Evolutionary conservation across 2,797 vertebrate species (phyloP).

Genomic region (Diglossa cyanea): DNA sequence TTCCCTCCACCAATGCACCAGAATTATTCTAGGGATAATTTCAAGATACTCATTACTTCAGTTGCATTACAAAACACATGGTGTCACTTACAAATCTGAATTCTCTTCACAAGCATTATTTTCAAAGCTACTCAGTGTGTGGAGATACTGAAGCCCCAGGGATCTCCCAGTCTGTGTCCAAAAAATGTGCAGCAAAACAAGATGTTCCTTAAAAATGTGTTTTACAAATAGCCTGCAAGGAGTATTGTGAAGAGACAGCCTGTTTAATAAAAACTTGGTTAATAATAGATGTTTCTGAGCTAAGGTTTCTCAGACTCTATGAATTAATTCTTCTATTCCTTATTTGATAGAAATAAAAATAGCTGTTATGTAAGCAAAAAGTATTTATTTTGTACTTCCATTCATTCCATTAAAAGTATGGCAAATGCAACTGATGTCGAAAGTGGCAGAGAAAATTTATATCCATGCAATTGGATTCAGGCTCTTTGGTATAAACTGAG

Average conservation of each 20-base stretch:
- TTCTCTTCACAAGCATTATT: not conserved
- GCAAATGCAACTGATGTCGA: not conserved
- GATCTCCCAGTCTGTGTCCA: not conserved
- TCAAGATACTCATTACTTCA: not conserved
- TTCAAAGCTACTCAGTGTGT: not conserved
- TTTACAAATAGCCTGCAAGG: not conserved
- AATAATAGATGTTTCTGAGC: not conserved
- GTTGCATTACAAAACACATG: not conserved
- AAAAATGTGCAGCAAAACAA: not conserved
- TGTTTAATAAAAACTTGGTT: not conserved
- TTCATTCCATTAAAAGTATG: not conserved
- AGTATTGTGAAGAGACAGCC: not conserved
- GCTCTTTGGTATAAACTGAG: not conserved
- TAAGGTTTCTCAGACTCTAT: not conserved
- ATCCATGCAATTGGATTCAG: not conserved
- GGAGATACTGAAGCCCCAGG: not conserved
- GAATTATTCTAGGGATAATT: not conserved
- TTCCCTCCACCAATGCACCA: not conserved
- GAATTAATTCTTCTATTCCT: not conserved
- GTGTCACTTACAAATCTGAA: not conserved
- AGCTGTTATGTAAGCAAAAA: not conserved
- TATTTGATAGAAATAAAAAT: not conserved
- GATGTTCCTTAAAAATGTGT: not conserved
- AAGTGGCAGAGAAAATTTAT: not conserved
- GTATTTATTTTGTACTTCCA: not conserved